Conservation (phyloP, 2,888 invertebrate genomes). For the Catonia carolina region DNA sequence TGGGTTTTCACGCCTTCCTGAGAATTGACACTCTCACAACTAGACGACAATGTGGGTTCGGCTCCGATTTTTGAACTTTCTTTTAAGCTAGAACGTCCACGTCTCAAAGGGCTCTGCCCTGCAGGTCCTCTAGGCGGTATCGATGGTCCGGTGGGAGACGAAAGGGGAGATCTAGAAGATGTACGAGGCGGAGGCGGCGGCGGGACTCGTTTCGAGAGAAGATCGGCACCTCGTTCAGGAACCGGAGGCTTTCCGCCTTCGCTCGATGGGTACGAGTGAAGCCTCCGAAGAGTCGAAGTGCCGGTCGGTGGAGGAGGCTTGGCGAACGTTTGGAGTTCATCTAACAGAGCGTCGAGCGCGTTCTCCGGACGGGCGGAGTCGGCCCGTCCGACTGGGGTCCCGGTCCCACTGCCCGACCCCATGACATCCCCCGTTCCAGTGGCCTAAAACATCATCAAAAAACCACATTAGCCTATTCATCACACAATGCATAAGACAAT, state of each 20-base stretch:
- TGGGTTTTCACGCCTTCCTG: constrained; percentile 56
- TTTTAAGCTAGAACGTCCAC: constrained; percentile 42
- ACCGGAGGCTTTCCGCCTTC: constrained; percentile 70
- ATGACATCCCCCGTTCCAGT: constrained; percentile 31
- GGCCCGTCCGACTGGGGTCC: constrained; percentile 53
- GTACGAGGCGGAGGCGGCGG: constrained; percentile 92
- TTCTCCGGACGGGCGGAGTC: constrained; percentile 67
- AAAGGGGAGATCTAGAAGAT: constrained; percentile 78
- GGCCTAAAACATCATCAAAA: constrained; percentile 20
- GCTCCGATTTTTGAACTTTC: constrained; percentile 41
- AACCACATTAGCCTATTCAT: neutral
- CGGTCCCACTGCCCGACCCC: constrained; percentile 42
- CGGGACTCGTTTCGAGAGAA: constrained; percentile 69
- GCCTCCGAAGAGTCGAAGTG: constrained; percentile 53
- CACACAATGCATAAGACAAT: neutral
- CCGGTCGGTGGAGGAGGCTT: constrained; percentile 49
- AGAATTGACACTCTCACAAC: constrained; percentile 68
- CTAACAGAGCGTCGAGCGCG: constrained; percentile 95
- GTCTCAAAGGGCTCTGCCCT: constrained; percentile 41
- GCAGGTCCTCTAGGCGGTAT: constrained; percentile 48
- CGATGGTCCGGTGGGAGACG: constrained; percentile 72
- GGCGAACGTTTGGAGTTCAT: constrained; percentile 84
- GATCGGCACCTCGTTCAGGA: constrained; percentile 72
- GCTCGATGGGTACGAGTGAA: constrained; percentile 81
- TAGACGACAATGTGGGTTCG: constrained; percentile 51